These are phyloP conservation scores for Heliconius himera DNA, from an alignment of 1,140 invertebrate genomes.

Conservation along the genomic window DNA sequence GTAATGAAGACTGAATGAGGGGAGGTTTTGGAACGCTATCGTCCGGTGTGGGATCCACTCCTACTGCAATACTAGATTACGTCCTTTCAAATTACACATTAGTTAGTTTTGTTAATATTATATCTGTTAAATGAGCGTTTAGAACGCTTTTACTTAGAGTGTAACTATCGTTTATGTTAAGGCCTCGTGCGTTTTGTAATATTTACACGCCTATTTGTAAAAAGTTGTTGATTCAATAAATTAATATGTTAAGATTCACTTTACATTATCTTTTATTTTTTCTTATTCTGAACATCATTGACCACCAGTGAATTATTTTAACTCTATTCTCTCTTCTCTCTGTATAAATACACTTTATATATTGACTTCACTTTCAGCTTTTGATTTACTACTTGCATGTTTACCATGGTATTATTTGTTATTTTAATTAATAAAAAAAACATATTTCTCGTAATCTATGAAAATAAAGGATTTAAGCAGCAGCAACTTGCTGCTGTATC, in stretches of 20 bases:
- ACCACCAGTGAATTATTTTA: neutral
- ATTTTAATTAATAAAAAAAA: neutral
- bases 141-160: conserved; percentile 67
- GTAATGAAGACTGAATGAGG: conserved; percentile 60
- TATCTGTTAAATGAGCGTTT: conserved; percentile 74
- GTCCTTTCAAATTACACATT: conserved; percentile 67
- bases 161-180: conserved; percentile 65
- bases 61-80: conserved; percentile 80
- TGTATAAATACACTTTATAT: neutral
- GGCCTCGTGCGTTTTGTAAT: conserved; percentile 73
- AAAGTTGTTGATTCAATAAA: conserved; percentile 76
- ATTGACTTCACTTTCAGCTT: neutral
- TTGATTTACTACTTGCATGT: neutral
- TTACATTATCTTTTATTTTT: conserved; percentile 23
- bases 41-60: conserved; percentile 66
- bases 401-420: neutral
- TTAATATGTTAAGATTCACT: conserved; percentile 69
- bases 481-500: conserved; percentile 82
- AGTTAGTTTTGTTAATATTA: conserved; percentile 68
- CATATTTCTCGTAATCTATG: neutral
- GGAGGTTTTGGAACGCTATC: conserved; percentile 53
- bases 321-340: too few species aligned
- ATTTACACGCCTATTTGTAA: conserved; percentile 76
- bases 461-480: conserved; percentile 42
- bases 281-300: neutral